Evolutionary conservation across 2,888 invertebrate genomes (phyloP).

Genomic region (Harpalus rubripes): DNA sequence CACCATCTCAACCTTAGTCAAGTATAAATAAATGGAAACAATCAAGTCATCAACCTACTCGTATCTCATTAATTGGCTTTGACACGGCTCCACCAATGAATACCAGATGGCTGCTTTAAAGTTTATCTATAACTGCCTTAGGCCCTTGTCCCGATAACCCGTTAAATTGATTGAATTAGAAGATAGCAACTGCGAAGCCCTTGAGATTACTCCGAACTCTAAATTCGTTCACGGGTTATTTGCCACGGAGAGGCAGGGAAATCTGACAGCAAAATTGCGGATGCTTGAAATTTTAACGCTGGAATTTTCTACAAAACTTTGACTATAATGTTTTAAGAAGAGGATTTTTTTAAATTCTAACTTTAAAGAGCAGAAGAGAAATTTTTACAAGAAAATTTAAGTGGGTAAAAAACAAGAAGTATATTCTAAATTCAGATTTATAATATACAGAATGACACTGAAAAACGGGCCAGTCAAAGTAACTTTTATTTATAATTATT

Average conservation of each 20-base stretch:
- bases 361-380: neutral
- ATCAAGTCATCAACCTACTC: neutral
- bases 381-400: neutral
- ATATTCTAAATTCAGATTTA: too few species aligned
- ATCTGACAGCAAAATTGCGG: conserved; percentile 8
- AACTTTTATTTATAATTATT: too few species aligned
- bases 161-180: conserved; percentile 56
- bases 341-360: neutral
- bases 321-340: neutral
- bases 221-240: conserved; percentile 41
- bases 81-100: conserved; percentile 19
- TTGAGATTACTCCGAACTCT: conserved; percentile 21
- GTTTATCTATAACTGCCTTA: conserved; percentile 38
- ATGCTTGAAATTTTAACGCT: neutral
- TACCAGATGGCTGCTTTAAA: conserved; percentile 40
- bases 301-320: neutral
- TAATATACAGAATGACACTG: too few species aligned
- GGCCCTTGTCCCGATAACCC: conserved; percentile 49
- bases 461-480: too few species aligned
- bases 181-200: conserved; percentile 41
- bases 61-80: neutral
- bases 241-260: neutral
- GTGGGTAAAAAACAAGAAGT: too few species aligned
- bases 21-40: neutral
- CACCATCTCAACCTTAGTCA: neutral